phyloP scores from a whole-genome alignment of 2,113 vertebrate genomes.

The Grantiella picta region DNA sequence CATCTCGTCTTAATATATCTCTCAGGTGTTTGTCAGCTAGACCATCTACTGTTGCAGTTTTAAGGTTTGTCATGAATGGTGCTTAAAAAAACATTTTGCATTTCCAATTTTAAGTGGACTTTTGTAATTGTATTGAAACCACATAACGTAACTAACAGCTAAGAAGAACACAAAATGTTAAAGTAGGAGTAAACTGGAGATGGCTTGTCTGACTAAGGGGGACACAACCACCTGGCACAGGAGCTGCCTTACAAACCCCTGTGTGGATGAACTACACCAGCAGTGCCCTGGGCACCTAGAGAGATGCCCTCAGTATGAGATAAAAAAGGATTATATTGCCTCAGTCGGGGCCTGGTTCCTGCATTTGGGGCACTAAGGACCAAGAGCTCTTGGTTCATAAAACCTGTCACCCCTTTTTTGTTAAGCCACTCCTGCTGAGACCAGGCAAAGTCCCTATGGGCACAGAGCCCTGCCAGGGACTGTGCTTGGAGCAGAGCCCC shows the following conservation, averaged over 20 bases:
- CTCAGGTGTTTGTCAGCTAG: background rate
- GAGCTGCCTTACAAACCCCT: background rate
- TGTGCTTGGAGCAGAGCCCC: background rate
- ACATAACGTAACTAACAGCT: accelerated
- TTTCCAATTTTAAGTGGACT: background rate
- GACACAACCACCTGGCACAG: background rate
- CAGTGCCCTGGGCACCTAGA: accelerated
- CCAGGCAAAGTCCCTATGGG: background rate
- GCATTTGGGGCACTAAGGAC: background rate
- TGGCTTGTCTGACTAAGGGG: background rate
- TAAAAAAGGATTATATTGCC: background rate
- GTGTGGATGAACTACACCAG: background rate
- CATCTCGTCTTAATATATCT: background rate
- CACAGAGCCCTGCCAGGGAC: background rate
- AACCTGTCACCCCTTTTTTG: background rate
- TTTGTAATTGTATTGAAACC: background rate
- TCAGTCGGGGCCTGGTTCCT: background rate
- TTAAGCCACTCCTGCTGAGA: background rate
- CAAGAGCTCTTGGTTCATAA: background rate
- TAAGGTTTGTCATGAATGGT: background rate
- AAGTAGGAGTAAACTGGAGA: background rate
- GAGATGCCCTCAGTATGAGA: background rate
- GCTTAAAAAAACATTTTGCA: background rate
- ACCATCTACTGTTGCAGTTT: background rate
- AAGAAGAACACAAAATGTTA: background rate